A percentile compares a stretch with the other conserved stretches of the same genome.
Conservation (phyloP, 2,797 vertebrate species). For the Adrianichthys oophorus region DNA sequence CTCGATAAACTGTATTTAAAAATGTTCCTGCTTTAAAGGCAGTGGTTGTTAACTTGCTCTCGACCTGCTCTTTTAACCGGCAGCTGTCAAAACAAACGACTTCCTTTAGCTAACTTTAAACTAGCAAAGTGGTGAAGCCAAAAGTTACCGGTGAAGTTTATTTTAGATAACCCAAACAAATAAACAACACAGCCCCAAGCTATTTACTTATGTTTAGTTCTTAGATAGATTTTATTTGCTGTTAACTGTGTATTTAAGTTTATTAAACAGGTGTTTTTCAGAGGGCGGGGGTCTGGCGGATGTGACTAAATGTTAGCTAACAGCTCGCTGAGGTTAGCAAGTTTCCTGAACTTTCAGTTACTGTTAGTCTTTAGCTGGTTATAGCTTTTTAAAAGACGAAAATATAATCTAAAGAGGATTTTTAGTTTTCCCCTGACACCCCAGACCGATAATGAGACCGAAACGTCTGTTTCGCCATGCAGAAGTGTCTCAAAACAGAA, state of each 20-base stretch:
- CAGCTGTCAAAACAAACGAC: constrained; percentile 53
- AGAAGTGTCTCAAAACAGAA: constrained; percentile 44
- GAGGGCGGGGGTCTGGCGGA: constrained; percentile 32
- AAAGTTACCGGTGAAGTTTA: constrained; percentile 9
- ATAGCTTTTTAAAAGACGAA: not conserved
- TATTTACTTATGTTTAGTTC: fast-evolving
- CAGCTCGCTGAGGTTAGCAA: constrained; percentile 8
- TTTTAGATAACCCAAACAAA: not conserved
- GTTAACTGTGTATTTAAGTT: not conserved
- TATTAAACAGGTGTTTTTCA: not conserved
- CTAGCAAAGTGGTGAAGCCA: constrained; percentile 31
- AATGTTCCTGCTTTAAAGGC: not conserved
- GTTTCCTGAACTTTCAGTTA: not conserved
- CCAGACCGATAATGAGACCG: not conserved
- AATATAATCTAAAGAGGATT: too few species aligned
- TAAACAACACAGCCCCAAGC: fast-evolving
- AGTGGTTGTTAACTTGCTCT: not conserved
- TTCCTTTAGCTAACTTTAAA: constrained; percentile 42
- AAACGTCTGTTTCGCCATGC: constrained; percentile 10
- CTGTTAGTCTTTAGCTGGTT: not conserved
- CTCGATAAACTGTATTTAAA: fast-evolving
- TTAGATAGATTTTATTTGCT: not conserved
- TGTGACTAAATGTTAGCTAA: constrained; percentile 28
- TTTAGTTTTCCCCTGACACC: not conserved
- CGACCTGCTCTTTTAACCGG: constrained; percentile 13